Percentiles rank a stretch among this genome's conserved stretches.
phyloP scores from a whole-genome alignment of 1,140 invertebrate species.

The Teleopsis dalmanni region DNA sequence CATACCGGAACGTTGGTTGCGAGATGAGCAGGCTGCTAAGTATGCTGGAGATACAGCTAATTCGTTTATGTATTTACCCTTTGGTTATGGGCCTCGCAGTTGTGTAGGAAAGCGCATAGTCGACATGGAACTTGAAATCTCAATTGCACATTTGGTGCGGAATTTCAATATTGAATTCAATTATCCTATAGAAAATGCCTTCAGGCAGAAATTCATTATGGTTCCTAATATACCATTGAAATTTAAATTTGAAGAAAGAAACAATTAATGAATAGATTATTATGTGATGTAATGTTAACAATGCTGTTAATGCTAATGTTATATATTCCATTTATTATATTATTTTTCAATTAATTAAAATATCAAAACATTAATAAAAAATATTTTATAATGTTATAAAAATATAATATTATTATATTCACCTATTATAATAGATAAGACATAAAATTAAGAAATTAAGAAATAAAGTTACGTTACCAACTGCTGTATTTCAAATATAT shows the following conservation, averaged over 20 bases:
- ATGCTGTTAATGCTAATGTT: too few species aligned
- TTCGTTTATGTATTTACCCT: conserved; percentile 36
- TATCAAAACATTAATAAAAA: too few species aligned
- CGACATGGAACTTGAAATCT: conserved; percentile 56
- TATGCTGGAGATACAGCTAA: neutral
- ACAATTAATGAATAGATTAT: neutral
- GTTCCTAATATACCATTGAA: conserved; percentile 32
- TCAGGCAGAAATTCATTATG: conserved; percentile 23
- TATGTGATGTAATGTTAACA: too few species aligned
- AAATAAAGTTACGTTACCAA: too few species aligned
- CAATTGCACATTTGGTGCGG: conserved; percentile 52
- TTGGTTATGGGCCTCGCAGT: conserved; percentile 51
- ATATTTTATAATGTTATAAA: too few species aligned
- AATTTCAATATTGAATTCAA: conserved; percentile 52
- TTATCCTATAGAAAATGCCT: conserved; percentile 28
- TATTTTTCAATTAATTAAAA: too few species aligned
- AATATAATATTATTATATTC: too few species aligned
- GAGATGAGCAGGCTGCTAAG: conserved; percentile 6
- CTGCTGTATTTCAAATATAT: too few species aligned
- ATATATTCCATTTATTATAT: too few species aligned
- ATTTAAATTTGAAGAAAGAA: conserved; percentile 25
- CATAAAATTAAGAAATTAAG: too few species aligned
- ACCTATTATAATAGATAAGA: too few species aligned
- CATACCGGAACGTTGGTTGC: conserved; percentile 53
- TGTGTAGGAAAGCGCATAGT: conserved; percentile 56